phyloP scores from a whole-genome alignment of 2,113 vertebrate species.

The Phylloscopus whistleri region DNA sequence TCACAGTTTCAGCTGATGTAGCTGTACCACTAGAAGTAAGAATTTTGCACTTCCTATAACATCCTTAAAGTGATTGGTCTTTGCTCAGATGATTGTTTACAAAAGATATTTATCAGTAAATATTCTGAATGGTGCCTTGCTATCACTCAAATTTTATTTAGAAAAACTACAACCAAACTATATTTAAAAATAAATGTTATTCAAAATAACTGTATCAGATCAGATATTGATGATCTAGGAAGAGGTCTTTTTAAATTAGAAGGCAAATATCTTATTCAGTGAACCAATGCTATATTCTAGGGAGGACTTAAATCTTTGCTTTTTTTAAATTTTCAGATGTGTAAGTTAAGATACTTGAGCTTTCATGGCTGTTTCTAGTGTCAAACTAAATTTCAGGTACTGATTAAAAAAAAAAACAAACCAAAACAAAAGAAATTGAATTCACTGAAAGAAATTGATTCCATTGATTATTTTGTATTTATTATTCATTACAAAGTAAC shows the following conservation, averaged over 20 bases:
- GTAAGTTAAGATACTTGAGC: neutral
- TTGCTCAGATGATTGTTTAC: neutral
- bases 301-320: neutral
- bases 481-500: neutral
- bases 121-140: neutral
- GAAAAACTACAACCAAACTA: neutral
- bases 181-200: neutral
- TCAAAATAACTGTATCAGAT: neutral
- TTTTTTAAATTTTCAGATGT: neutral
- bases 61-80: neutral
- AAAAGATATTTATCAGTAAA: neutral
- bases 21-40: neutral
- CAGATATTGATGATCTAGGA: neutral
- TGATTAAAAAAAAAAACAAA: neutral
- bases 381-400: neutral
- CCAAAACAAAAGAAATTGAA: neutral
- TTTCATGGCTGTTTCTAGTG: neutral
- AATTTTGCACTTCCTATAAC: neutral
- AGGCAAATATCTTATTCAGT: neutral
- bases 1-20: neutral
- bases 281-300: neutral
- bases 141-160: neutral
- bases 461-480: neutral
- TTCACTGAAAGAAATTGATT: neutral
- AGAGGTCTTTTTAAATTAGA: neutral